Evolutionary conservation across 92 coral and sea anemone species (phyloP).

Genomic region (Anthopleura xanthogrammica): DNA sequence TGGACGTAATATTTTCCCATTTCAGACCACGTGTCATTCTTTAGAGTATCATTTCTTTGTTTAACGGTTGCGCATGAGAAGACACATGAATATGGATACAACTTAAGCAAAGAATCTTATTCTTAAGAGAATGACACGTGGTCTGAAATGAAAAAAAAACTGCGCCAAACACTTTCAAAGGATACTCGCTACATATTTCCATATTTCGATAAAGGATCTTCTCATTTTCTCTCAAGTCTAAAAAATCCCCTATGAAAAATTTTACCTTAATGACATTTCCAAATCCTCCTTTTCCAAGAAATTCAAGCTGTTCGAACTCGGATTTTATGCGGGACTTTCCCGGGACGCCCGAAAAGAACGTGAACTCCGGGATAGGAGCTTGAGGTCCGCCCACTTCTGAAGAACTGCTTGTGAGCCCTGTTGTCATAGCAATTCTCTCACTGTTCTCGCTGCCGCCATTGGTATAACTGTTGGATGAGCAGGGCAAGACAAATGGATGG

Average conservation of each 20-base stretch:
- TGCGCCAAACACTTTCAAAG: too few species aligned
- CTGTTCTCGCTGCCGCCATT: constrained; percentile 17
- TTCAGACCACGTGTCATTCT: too few species aligned
- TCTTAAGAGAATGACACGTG: too few species aligned
- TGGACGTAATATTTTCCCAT: too few species aligned
- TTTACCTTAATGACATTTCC: constrained; percentile 92
- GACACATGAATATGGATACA: too few species aligned
- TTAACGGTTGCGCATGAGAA: too few species aligned
- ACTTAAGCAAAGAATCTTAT: too few species aligned
- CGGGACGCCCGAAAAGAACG: constrained; percentile 77
- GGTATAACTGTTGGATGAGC: constrained; percentile 37
- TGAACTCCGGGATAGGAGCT: constrained; percentile 76
- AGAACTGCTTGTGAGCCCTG: constrained; percentile 8
- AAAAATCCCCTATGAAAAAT: background rate
- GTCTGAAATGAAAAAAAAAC: too few species aligned
- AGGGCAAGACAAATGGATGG: constrained; percentile 67
- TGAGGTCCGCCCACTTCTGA: constrained; percentile 46
- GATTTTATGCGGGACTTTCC: constrained; percentile 93
- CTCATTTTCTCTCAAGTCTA: background rate
- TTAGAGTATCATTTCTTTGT: too few species aligned
- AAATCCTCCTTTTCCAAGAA: constrained; percentile 95
- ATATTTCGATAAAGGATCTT: too few species aligned
- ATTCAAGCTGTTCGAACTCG: constrained; percentile 91
- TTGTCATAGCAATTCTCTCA: constrained; percentile 20
- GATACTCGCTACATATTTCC: too few species aligned